These are phyloP conservation scores for Brenthis hecate DNA, from an alignment of 2,888 invertebrate genomes.

Conservation along the genomic window DNA sequence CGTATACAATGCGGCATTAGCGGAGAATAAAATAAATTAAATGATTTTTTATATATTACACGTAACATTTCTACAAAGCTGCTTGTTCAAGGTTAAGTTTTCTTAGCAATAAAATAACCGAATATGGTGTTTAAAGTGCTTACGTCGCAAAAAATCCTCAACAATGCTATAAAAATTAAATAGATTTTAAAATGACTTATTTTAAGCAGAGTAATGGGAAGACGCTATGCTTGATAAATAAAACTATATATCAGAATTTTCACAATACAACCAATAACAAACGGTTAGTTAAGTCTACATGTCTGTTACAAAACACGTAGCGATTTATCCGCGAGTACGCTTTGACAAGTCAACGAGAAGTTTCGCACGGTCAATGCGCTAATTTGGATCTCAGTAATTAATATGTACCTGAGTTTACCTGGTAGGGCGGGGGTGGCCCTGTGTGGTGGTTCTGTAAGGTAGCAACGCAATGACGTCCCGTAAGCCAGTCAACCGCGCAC, in stretches of 20 bases:
- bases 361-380: constrained; percentile 56
- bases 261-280: background rate
- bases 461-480: constrained; percentile 42
- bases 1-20: too few relatives aligned
- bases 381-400: constrained; percentile 74
- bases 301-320: constrained; percentile 35
- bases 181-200: background rate
- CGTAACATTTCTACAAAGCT: too few relatives aligned
- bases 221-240: too few relatives aligned
- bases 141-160: too few relatives aligned
- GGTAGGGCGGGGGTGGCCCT: constrained; percentile 46
- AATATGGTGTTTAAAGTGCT: too few relatives aligned
- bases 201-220: too few relatives aligned
- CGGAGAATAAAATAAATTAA: too few relatives aligned
- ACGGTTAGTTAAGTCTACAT: constrained; percentile 9
- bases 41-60: too few relatives aligned
- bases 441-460: constrained; percentile 36
- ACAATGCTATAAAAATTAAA: too few relatives aligned
- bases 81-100: too few relatives aligned
- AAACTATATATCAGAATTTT: too few relatives aligned
- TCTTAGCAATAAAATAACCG: too few relatives aligned
- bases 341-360: constrained; percentile 61
- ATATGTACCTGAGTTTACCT: constrained; percentile 58
- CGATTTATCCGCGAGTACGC: constrained; percentile 51
- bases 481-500: constrained; percentile 61